Percentiles rank a stretch among this genome's conserved stretches.
These are phyloP conservation scores for Mamestra configurata DNA, from an alignment of 1,140 invertebrate genomes.

Conservation along the genomic window DNA sequence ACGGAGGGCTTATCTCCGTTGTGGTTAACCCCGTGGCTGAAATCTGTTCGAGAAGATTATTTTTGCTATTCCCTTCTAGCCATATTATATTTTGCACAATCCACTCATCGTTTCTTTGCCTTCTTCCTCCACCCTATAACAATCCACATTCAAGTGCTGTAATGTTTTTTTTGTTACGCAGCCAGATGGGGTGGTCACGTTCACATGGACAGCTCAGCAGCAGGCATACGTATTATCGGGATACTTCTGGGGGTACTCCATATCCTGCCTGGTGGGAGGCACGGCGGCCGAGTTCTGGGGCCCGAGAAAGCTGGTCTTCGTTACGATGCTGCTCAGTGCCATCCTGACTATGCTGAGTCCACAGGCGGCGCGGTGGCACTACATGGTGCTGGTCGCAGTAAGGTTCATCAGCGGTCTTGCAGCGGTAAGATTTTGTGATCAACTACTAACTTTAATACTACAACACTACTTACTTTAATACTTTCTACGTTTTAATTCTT, in stretches of 20 bases:
- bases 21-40: no score
- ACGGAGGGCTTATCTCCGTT: no score
- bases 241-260: slow-evolving; percentile 87
- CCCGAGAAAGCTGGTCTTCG: slow-evolving; percentile 91
- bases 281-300: slow-evolving; percentile 92
- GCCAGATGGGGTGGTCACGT: slow-evolving; percentile 78
- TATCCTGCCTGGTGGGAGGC: slow-evolving; percentile 90
- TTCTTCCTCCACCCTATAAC: no score
- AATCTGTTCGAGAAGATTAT: no score
- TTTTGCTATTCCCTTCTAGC: no score
- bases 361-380: slow-evolving; percentile 89
- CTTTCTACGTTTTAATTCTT: no score
- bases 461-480: no score
- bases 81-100: background rate
- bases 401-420: slow-evolving; percentile 91
- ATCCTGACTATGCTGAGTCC: slow-evolving; percentile 92
- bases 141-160: background rate
- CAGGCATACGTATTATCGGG: slow-evolving; percentile 80
- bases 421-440: slow-evolving; percentile 87
- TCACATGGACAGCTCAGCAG: slow-evolving; percentile 77
- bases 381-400: slow-evolving; percentile 88
- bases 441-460: no score
- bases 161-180: slow-evolving; percentile 62
- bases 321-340: slow-evolving; percentile 90
- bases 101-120: background rate